Evolutionary conservation across 2,888 invertebrate species (phyloP).

Genomic region (Hyppa rectilinea): DNA sequence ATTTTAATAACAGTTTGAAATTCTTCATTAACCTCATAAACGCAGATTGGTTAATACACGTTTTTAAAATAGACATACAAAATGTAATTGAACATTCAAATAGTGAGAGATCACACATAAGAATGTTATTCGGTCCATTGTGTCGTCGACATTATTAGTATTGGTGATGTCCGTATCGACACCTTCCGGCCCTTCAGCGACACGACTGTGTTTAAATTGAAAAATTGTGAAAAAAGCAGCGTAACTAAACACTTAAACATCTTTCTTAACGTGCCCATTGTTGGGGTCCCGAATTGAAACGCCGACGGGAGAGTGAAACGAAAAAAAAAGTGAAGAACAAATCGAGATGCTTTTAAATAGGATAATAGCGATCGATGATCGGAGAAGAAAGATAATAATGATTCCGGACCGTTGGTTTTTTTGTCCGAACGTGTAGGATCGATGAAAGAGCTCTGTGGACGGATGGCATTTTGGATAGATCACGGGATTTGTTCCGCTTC

Average conservation of each 20-base stretch:
- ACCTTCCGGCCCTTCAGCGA: constrained; percentile 89
- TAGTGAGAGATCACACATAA: constrained; percentile 68
- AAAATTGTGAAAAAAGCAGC: constrained; percentile 89
- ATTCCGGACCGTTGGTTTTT: constrained; percentile 86
- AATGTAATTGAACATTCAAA: constrained; percentile 66
- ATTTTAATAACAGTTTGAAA: constrained; percentile 77
- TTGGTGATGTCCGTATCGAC: constrained; percentile 87
- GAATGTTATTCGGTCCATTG: constrained; percentile 73
- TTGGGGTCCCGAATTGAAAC: constrained; percentile 86
- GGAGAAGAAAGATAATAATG: constrained; percentile 89
- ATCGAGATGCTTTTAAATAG: constrained; percentile 90
- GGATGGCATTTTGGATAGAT: constrained; percentile 84
- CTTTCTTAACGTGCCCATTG: constrained; percentile 89
- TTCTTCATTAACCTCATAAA: constrained; percentile 74
- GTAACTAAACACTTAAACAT: constrained; percentile 90
- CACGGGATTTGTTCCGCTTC: constrained; percentile 88
- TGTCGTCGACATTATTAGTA: constrained; percentile 81
- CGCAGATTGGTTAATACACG: constrained; percentile 65
- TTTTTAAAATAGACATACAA: constrained; percentile 69
- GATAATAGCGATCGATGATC: constrained; percentile 90
- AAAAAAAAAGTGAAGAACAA: constrained; percentile 87
- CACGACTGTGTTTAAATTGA: constrained; percentile 89
- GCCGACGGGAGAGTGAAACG: constrained; percentile 84
- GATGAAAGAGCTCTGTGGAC: constrained; percentile 81
- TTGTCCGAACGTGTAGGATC: constrained; percentile 80